phyloP scores from a whole-genome alignment of 2,113 vertebrate genomes.

The Cyphomyrus discorhynchus region DNA sequence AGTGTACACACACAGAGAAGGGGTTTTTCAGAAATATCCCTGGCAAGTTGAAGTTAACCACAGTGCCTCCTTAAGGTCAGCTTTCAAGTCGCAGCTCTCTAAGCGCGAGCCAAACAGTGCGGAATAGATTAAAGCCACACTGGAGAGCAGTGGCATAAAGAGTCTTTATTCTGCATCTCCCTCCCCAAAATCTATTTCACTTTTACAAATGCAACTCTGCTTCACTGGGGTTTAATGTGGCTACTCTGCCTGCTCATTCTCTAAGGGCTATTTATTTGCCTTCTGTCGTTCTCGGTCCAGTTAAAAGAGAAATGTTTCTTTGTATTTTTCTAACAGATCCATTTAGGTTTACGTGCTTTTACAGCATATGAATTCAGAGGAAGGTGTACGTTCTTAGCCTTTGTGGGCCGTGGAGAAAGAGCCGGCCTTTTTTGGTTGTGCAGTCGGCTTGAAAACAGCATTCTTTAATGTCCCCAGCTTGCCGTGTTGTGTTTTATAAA shows the following conservation, averaged over 20 bases:
- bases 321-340: background rate
- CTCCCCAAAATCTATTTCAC: constrained; percentile 8
- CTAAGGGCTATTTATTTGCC: background rate
- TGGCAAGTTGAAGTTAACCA: constrained; percentile 49
- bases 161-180: constrained; percentile 4
- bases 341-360: background rate
- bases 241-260: background rate
- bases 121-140: constrained; percentile 20
- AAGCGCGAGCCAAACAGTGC: background rate
- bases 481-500: too few relatives aligned
- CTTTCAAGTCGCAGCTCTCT: constrained; percentile 32
- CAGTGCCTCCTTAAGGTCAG: constrained; percentile 43
- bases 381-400: background rate
- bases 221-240: constrained; percentile 3
- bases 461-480: background rate
- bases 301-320: constrained; percentile 7
- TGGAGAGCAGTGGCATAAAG: constrained; percentile 11
- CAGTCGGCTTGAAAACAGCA: background rate
- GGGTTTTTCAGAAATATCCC: constrained; percentile 46
- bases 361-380: background rate
- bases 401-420: background rate
- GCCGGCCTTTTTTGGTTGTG: background rate
- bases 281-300: background rate
- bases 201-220: constrained; percentile 12
- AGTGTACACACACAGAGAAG: constrained; percentile 58